Conservation (phyloP, 2,113 vertebrate genomes). For the Rhipidura dahli region DNA sequence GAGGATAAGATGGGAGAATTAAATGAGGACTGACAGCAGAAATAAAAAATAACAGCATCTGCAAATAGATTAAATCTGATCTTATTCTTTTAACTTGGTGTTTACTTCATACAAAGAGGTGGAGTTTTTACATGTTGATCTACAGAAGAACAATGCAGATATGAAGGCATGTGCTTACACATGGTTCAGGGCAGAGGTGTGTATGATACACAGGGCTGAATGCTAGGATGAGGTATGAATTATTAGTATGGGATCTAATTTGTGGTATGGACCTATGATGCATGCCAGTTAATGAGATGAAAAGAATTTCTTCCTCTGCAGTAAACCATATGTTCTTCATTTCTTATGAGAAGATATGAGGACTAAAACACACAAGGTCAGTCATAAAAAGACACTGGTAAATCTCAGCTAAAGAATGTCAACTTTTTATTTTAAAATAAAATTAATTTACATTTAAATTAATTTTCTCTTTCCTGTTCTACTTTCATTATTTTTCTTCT, state of each 20-base stretch:
- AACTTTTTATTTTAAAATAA: slow-evolving; percentile 4
- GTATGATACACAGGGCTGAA: not conserved
- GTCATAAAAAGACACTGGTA: not conserved
- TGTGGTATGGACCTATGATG: not conserved
- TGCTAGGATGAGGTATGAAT: not conserved
- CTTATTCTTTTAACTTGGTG: not conserved
- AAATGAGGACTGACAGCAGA: not conserved
- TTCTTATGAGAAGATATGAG: not conserved
- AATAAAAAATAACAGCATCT: not conserved
- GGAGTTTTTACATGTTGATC: not conserved
- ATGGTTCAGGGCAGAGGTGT: not conserved
- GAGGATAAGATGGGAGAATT: not conserved
- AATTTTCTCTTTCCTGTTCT: slow-evolving; percentile 10
- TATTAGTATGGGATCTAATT: not conserved
- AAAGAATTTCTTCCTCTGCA: not conserved
- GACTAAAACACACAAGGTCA: not conserved
- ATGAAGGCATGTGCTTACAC: not conserved
- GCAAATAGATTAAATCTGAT: not conserved
- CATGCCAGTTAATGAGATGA: not conserved
- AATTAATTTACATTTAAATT: not conserved
- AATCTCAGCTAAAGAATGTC: not conserved
- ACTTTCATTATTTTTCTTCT: not conserved
- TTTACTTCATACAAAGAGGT: not conserved
- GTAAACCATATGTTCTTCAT: not conserved
- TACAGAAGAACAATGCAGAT: not conserved